Conservation (phyloP, 2,888 invertebrate species). For the Eilema griseolum region DNA sequence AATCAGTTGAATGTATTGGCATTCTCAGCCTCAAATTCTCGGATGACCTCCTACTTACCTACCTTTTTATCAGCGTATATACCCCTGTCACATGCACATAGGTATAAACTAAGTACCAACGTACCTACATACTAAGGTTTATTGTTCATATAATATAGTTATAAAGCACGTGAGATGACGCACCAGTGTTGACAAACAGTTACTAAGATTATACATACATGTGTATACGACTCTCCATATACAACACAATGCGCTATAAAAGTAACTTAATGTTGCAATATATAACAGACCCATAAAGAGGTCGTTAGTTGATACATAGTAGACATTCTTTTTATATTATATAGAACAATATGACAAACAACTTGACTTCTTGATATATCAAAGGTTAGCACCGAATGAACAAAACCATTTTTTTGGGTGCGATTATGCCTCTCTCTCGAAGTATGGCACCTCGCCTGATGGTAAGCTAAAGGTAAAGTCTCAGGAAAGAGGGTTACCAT, state of each 20-base stretch:
- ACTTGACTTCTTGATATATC: too few species aligned
- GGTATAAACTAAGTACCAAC: neutral
- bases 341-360: too few species aligned
- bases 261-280: slow-evolving; percentile 19
- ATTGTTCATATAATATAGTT: slow-evolving; percentile 25
- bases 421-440: too few species aligned
- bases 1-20: too few species aligned
- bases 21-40: too few species aligned
- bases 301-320: slow-evolving; percentile 28
- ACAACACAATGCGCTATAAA: slow-evolving; percentile 48
- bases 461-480: too few species aligned
- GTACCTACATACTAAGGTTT: neutral
- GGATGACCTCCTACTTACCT: too few species aligned
- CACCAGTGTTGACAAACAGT: slow-evolving; percentile 68
- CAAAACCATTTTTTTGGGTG: too few species aligned
- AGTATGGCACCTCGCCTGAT: too few species aligned
- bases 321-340: too few species aligned
- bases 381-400: too few species aligned
- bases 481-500: too few species aligned
- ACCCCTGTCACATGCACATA: neutral
- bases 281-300: slow-evolving; percentile 13
- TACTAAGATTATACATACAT: slow-evolving; percentile 57
- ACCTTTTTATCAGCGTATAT: neutral
- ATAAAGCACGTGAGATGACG: slow-evolving; percentile 74
- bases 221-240: slow-evolving; percentile 47